Percentiles rank a stretch among this genome's conserved stretches.
Conservation (phyloP, 1,140 invertebrate species). For the Trinorchestia longiramus region DNA sequence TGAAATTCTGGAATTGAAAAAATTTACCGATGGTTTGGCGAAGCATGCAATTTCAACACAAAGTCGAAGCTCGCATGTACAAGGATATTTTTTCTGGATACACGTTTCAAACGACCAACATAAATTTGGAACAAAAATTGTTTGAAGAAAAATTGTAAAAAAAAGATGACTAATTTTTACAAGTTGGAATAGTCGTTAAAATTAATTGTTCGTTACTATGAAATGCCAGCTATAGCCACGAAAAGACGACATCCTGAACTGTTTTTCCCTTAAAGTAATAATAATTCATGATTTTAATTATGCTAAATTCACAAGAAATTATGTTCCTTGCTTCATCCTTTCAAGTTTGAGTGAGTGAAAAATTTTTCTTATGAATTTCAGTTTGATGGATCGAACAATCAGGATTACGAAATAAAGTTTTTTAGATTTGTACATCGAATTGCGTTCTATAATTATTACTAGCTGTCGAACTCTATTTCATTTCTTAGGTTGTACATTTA, state of each 20-base stretch:
- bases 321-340: background rate
- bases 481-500: background rate
- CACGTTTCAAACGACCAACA: no score
- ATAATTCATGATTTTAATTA: background rate
- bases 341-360: background rate
- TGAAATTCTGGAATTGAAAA: no score
- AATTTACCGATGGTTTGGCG: no score
- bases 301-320: background rate
- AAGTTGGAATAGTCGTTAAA: background rate
- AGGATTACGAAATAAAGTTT: background rate
- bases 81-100: no score
- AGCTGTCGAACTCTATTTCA: background rate
- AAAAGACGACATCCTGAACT: background rate
- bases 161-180: background rate
- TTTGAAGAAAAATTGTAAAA: background rate
- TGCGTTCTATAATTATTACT: background rate
- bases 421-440: background rate
- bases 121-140: background rate
- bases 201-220: background rate
- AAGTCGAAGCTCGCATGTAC: no score
- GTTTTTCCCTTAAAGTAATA: background rate
- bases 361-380: background rate
- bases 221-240: background rate
- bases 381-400: background rate
- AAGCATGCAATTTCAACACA: no score